phyloP scores from a whole-genome alignment of 2,113 vertebrate species.

The Pomatostomus ruficeps region DNA sequence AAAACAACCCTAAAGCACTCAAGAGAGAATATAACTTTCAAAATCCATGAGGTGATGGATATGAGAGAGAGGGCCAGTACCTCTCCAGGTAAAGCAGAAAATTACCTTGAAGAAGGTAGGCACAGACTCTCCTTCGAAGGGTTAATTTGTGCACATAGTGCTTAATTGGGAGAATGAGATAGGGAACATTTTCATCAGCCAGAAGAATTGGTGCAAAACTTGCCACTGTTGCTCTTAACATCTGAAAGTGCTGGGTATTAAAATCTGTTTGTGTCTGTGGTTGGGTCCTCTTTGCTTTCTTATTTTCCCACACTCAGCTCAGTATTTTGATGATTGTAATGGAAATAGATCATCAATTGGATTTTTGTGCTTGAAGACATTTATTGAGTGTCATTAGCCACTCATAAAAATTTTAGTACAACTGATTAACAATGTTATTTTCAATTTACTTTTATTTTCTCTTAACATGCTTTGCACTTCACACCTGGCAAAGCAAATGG shows the following conservation, averaged over 20 bases:
- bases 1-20: not conserved
- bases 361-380: not conserved
- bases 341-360: not conserved
- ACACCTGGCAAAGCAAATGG: not conserved
- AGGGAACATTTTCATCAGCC: not conserved
- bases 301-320: not conserved
- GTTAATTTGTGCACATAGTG: not conserved
- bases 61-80: not conserved
- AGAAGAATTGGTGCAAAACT: not conserved
- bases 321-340: not conserved
- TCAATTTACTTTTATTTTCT: not conserved
- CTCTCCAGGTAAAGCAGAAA: not conserved
- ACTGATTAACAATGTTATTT: not conserved
- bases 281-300: not conserved
- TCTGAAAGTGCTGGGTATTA: not conserved
- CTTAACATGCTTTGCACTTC: not conserved
- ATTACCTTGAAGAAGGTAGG: not conserved
- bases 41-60: not conserved
- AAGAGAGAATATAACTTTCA: not conserved
- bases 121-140: not conserved
- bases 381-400: not conserved
- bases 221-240: not conserved
- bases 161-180: not conserved
- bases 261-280: not conserved
- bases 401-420: not conserved